These are phyloP conservation scores for Eucera pruinosa DNA, from an alignment of 2,888 invertebrate species.

Conservation along the genomic window DNA sequence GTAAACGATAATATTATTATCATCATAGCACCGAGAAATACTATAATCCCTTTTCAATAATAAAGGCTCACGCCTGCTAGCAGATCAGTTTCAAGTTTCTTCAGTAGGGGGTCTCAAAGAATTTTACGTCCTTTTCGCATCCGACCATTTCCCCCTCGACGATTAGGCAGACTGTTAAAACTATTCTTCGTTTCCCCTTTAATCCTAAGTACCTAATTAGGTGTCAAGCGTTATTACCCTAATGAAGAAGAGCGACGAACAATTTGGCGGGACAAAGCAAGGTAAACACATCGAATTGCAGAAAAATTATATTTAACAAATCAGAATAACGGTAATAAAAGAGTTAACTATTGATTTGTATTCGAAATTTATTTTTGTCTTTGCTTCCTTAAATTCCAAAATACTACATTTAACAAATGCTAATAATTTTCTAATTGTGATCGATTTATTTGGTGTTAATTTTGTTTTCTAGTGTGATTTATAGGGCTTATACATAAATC, in stretches of 20 bases:
- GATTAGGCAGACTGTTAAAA: conserved; percentile 43
- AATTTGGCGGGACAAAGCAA: neutral
- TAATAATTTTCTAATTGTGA: neutral
- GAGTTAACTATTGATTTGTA: no score
- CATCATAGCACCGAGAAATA: conserved; percentile 1
- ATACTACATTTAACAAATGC: neutral
- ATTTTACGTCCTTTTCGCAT: conserved; percentile 28
- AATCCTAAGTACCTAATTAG: conserved; percentile 59
- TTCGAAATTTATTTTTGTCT: neutral
- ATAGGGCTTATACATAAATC: conserved; percentile 1
- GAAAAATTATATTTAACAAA: neutral
- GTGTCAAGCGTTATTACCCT: conserved; percentile 37
- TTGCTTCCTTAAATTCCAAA: neutral
- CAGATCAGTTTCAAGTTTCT: conserved; percentile 40
- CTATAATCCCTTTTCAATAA: conserved; percentile 27
- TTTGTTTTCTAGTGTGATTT: no score
- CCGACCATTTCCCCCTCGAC: conserved; percentile 33
- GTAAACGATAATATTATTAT: conserved; percentile 11
- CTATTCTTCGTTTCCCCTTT: conserved; percentile 27
- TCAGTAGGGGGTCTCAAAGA: conserved; percentile 29
- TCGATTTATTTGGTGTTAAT: neutral
- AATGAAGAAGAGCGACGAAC: conserved; percentile 22
- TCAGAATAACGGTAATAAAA: no score
- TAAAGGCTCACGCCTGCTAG: conserved; percentile 32
- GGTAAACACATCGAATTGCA: neutral